Conservation (phyloP, 2,113 vertebrate genomes). For the Prolemur simus region DNA sequence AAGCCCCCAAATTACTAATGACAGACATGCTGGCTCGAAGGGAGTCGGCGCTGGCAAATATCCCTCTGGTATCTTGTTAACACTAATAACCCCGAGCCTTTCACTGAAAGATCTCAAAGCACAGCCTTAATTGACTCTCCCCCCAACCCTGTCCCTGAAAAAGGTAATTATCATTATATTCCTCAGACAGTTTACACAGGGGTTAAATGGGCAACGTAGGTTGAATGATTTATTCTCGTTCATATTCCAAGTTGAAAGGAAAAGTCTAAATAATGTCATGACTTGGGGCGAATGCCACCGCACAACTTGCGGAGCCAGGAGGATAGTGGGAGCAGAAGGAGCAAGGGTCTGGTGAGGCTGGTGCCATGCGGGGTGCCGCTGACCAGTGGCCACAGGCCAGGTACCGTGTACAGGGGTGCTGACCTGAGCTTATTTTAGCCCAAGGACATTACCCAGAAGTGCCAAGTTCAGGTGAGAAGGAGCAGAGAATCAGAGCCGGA, state of each 20-base stretch:
- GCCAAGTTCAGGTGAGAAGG: background rate
- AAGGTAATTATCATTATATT: conserved; percentile 73
- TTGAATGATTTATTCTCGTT: conserved; percentile 68
- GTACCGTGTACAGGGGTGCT: background rate
- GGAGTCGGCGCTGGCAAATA: conserved; percentile 80
- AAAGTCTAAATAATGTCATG: conserved; percentile 74
- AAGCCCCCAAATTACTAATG: conserved; percentile 84
- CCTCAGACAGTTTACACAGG: conserved; percentile 74
- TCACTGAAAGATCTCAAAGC: conserved; percentile 81
- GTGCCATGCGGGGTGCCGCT: background rate
- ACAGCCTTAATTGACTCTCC: conserved; percentile 68
- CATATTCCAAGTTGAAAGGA: conserved; percentile 74
- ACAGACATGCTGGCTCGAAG: conserved; percentile 81
- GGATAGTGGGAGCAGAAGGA: background rate
- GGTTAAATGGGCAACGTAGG: conserved; percentile 63
- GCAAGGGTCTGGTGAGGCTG: background rate
- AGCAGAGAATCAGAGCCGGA: background rate
- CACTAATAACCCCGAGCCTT: conserved; percentile 72
- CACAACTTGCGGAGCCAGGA: background rate
- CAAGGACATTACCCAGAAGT: background rate
- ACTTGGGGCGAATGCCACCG: conserved; percentile 40
- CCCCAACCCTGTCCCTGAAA: conserved; percentile 53
- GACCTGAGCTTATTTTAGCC: background rate
- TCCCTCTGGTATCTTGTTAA: conserved; percentile 79
- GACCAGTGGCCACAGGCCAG: background rate